Conservation (phyloP, 2,797 vertebrate species). For the Percopsis omiscomaycus region DNA sequence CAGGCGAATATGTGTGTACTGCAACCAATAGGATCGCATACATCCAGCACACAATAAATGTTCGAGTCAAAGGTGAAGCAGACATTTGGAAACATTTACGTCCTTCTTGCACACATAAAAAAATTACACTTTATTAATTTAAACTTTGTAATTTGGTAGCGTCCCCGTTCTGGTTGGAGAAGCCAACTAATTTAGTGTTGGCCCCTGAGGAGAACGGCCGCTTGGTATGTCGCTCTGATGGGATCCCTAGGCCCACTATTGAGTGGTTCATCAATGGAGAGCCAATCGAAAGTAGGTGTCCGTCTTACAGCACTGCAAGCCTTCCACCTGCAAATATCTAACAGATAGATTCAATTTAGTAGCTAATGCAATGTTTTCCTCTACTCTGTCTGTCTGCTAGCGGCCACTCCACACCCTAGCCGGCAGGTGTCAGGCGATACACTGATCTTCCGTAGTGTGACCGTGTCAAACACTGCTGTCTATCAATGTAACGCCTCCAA, state of each 20-base stretch:
- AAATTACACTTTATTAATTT: background rate
- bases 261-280: constrained; percentile 95
- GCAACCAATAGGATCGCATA: constrained; percentile 91
- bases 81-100: background rate
- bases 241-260: constrained; percentile 88
- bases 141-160: constrained; percentile 69
- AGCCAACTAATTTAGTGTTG: constrained; percentile 88
- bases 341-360: no score
- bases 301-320: background rate
- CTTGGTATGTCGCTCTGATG: constrained; percentile 88
- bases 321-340: background rate
- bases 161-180: constrained; percentile 93
- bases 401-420: constrained; percentile 81
- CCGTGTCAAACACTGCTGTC: constrained; percentile 87
- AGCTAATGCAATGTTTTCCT: background rate
- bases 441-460: constrained; percentile 85
- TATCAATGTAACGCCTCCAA: constrained; percentile 98
- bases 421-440: constrained; percentile 89
- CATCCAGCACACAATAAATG: constrained; percentile 88
- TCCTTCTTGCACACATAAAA: background rate
- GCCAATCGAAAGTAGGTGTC: constrained; percentile 83
- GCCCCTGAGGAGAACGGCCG: constrained; percentile 90
- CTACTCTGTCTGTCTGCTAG: constrained; percentile 56
- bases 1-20: constrained; percentile 90
- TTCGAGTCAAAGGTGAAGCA: constrained; percentile 90